Conservation (phyloP, 2,797 vertebrate genomes). For the Platyrinchus mystaceus region DNA sequence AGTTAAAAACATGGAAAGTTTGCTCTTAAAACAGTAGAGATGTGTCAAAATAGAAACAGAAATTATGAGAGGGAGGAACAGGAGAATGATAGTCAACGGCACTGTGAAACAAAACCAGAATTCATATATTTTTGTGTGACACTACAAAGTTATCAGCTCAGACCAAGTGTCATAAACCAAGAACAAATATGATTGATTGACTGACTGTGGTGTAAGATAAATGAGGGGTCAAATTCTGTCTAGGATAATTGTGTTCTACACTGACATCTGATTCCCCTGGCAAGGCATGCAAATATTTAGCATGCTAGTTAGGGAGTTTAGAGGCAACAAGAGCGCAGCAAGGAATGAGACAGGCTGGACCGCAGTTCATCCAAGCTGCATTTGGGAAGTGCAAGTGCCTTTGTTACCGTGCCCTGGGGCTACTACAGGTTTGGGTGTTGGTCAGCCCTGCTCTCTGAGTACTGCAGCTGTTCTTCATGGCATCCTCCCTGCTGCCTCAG, state of each 20-base stretch:
- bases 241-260: not conserved
- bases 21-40: not conserved
- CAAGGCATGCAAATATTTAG: not conserved
- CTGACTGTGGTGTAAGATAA: not conserved
- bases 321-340: not conserved
- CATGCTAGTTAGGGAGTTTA: not conserved
- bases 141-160: not conserved
- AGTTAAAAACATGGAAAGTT: not conserved
- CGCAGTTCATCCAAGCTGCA: not conserved
- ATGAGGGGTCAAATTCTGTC: not conserved
- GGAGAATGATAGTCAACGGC: not conserved
- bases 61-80: not conserved
- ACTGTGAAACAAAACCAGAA: not conserved
- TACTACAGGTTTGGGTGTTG: not conserved
- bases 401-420: not conserved
- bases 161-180: not conserved
- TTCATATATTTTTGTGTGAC: not conserved
- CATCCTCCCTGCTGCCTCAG: not conserved
- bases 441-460: not conserved
- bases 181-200: not conserved
- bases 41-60: not conserved
- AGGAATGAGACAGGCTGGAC: not conserved
- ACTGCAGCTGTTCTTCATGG: accelerated
- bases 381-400: not conserved
- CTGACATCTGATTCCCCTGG: not conserved